Base-by-base conservation (phyloP, 2,113 vertebrate species). In the Ciconia stormi region DNA sequence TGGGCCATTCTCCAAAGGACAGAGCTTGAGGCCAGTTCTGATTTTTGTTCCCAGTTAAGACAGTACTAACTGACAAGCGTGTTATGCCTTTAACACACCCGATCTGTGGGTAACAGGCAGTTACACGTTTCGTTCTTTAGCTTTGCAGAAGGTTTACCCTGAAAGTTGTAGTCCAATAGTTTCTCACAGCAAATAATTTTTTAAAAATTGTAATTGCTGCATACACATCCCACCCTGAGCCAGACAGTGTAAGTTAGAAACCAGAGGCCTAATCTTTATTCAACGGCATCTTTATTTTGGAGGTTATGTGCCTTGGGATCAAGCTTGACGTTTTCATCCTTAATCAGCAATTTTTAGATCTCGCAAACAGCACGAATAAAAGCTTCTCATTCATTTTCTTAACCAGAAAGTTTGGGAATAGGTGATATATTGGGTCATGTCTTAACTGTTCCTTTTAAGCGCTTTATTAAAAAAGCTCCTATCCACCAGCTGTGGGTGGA, bases 81-180 rank as follows among this genome's bases (percentile, higher is more conserved):
- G 3, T 47, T 52, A 12, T 0, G 2, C 38, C 52, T 63, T 53
- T 18, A 59, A 38, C 47, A 16, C 3, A 0, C 26, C 27, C 4
- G 3, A 2, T 21, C 62, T 22, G 32, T 0, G 42, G 20, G 30
- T 18, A 56, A 81, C 20, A 44, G 27, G 30, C 29, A 30, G 15
- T 32, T 32, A 30, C 30, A 52, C 1, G 0, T 29, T 38, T 61
- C 1, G 1, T 14, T 44, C 46, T 67, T 13, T 2, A n/a, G 50
- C n/a, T 82, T 29, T 61, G 46, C 47, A 16, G 61, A 53, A 47
- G 40, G 25, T 50, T 79, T 40, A 23, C 32, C 34, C 47, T 32
- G 7, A 13, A 40, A 87, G 36, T n/a, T 38, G 20, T 1, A n/a
- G 42, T 9, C 22, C 40, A 10, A 6, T n/a, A 8, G 40, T 32